Percentiles rank a stretch among this genome's conserved stretches.
These are phyloP conservation scores for Carposina sasakii DNA, from an alignment of 1,140 invertebrate species.

Conservation along the genomic window DNA sequence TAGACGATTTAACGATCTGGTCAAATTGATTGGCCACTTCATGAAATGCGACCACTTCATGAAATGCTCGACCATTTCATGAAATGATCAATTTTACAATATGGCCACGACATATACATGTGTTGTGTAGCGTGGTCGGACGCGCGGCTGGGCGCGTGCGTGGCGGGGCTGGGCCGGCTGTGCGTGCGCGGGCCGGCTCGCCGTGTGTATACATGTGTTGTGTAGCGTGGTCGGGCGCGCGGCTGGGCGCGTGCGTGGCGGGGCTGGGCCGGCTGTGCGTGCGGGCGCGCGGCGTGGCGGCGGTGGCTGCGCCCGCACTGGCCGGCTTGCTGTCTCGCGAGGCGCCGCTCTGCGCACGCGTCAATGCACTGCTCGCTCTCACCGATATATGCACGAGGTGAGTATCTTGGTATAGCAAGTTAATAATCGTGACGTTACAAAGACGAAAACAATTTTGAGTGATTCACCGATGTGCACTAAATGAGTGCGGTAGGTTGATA, in stretches of 20 bases:
- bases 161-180: constrained; percentile 51
- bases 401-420: too few relatives aligned
- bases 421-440: too few relatives aligned
- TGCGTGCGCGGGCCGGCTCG: constrained; percentile 49
- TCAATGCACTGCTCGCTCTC: constrained; percentile 58
- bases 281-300: constrained; percentile 44
- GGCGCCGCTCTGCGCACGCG: constrained; percentile 40
- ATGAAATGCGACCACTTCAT: too few relatives aligned
- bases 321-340: constrained; percentile 27
- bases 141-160: constrained; percentile 18
- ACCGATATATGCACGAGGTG: constrained; percentile 58
- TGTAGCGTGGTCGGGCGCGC: constrained; percentile 29
- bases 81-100: too few relatives aligned
- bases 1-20: too few relatives aligned
- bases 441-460: too few relatives aligned
- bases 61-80: too few relatives aligned
- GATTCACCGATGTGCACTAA: too few relatives aligned
- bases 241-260: constrained; percentile 29
- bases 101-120: too few relatives aligned
- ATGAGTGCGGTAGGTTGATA: too few relatives aligned
- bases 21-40: too few relatives aligned
- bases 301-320: constrained; percentile 42
- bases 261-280: constrained; percentile 56
- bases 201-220: too few relatives aligned
- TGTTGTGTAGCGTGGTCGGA: constrained; percentile 38